Percentiles rank a stretch among this genome's conserved stretches.
These are phyloP conservation scores for Novumbra hubbsi DNA, from an alignment of 2,797 vertebrate genomes.

Conservation along the genomic window DNA sequence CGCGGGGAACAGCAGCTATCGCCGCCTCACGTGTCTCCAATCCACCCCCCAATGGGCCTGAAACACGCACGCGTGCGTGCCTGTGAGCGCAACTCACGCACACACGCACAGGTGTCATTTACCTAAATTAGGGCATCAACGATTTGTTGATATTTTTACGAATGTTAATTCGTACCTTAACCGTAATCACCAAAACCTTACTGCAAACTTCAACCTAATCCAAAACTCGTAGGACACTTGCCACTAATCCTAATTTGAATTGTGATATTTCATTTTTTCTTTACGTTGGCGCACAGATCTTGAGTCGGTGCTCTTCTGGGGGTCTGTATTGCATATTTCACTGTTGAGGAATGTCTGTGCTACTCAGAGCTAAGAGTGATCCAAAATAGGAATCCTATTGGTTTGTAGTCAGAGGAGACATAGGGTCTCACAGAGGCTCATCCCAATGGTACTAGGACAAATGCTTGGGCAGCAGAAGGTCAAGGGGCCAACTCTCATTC, in stretches of 20 bases:
- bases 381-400: not conserved
- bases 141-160: too few species aligned
- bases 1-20: not conserved
- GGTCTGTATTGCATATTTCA: conserved; percentile 13
- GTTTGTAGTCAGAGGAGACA: not conserved
- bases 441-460: not conserved
- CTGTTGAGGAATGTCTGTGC: conserved; percentile 4
- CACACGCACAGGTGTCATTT: too few species aligned
- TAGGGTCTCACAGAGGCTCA: not conserved
- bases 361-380: conserved; percentile 1
- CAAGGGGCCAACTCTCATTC: too few species aligned
- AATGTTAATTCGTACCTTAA: too few species aligned
- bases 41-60: not conserved
- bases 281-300: too few species aligned
- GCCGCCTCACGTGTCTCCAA: not conserved
- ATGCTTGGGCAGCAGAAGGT: not conserved
- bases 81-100: too few species aligned
- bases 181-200: too few species aligned
- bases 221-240: too few species aligned
- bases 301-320: not conserved
- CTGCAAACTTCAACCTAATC: too few species aligned
- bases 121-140: too few species aligned
- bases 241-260: too few species aligned
- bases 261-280: too few species aligned
- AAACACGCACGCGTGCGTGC: not conserved